Percentiles rank a stretch among this genome's conserved stretches.
phyloP scores from a whole-genome alignment of 2,797 vertebrate genomes.

The Nothura maculosa region DNA sequence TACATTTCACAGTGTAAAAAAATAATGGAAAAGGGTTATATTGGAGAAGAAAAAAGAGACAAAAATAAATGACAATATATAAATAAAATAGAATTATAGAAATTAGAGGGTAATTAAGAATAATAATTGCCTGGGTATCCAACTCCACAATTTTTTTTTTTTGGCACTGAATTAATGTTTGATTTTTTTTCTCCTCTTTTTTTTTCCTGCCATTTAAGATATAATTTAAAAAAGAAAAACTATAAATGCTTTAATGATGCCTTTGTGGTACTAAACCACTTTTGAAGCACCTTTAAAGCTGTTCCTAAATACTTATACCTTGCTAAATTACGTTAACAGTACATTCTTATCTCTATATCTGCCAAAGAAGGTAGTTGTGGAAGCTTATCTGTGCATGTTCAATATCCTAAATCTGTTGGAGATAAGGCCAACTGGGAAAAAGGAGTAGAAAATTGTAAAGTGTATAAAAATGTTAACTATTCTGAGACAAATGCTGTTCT shows the following conservation, averaged over 20 bases:
- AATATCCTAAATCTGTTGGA: constrained; percentile 65
- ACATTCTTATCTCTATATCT: constrained; percentile 70
- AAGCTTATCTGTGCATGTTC: constrained; percentile 68
- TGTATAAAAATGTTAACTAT: constrained; percentile 39
- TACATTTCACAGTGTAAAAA: not conserved
- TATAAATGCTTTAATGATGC: constrained; percentile 25
- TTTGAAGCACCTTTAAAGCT: constrained; percentile 13
- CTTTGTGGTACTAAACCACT: constrained; percentile 35
- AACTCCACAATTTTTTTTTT: not conserved
- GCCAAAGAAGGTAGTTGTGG: constrained; percentile 66
- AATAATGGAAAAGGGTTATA: not conserved
- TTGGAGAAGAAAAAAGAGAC: not conserved
- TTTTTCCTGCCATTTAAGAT: not conserved
- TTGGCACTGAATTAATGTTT: not conserved
- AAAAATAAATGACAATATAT: not conserved
- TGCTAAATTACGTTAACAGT: constrained; percentile 63
- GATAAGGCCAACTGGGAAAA: constrained; percentile 53
- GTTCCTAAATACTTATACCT: constrained; percentile 32
- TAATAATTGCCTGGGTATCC: not conserved
- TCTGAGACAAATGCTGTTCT: not conserved
- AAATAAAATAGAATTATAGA: not conserved
- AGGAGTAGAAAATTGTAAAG: not conserved
- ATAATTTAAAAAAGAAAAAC: not conserved
- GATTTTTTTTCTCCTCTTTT: not conserved
- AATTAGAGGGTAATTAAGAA: not conserved